Conservation (phyloP, 1,140 invertebrate species). For the Nixonia krombeini region DNA sequence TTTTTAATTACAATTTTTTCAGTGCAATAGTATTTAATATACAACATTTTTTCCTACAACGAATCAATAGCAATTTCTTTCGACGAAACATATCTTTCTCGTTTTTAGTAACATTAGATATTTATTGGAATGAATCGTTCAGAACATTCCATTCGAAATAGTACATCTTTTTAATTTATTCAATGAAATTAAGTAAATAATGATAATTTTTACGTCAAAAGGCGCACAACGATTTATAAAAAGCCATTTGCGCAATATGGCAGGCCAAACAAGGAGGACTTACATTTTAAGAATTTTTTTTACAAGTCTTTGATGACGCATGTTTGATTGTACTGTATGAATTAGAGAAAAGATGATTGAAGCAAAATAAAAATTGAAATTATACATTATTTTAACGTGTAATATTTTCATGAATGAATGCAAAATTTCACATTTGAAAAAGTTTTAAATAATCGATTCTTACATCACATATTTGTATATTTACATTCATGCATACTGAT, state of each 20-base stretch:
- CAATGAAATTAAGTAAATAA: slow-evolving; percentile 17
- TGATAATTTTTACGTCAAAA: slow-evolving; percentile 28
- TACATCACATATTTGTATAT: background rate
- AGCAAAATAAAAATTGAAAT: too few relatives aligned
- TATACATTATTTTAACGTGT: too few relatives aligned
- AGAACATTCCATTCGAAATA: slow-evolving; percentile 26
- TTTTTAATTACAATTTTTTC: too few relatives aligned
- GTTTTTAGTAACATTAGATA: slow-evolving; percentile 21
- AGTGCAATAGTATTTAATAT: too few relatives aligned
- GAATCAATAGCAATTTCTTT: too few relatives aligned
- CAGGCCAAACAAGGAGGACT: slow-evolving; percentile 35
- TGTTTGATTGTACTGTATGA: slow-evolving; percentile 21
- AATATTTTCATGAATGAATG: background rate
- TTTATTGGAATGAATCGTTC: slow-evolving; percentile 29
- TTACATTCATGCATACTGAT: too few relatives aligned
- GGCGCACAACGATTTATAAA: slow-evolving; percentile 45
- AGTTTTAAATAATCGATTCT: background rate
- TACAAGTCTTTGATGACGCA: slow-evolving; percentile 5
- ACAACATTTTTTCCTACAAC: too few relatives aligned
- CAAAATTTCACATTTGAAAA: background rate
- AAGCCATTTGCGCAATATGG: slow-evolving; percentile 30
- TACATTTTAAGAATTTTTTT: slow-evolving; percentile 36
- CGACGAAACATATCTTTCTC: slow-evolving; percentile 31
- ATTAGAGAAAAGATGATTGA: slow-evolving; percentile 10
- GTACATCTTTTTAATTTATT: slow-evolving; percentile 1